Evolutionary conservation across 2,797 vertebrate genomes (phyloP).

Genomic region (Epinephelus coioides): DNA sequence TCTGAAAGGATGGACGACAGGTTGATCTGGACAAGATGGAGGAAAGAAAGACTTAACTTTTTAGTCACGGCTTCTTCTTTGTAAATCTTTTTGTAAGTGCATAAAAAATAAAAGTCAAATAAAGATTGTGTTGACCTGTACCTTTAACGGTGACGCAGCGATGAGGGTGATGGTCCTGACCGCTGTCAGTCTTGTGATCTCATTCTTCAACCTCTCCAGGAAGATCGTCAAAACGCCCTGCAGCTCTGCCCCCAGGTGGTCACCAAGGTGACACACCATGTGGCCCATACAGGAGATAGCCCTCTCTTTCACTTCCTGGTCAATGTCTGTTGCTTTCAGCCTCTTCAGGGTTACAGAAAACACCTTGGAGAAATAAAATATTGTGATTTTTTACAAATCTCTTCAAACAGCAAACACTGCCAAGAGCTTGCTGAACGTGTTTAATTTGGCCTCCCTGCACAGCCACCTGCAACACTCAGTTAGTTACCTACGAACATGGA

Average conservation of each 20-base stretch:
- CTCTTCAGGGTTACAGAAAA: constrained; percentile 89
- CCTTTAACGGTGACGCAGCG: constrained; percentile 87
- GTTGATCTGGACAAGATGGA: constrained; percentile 85
- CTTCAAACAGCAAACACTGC: background rate
- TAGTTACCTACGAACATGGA: too few species aligned
- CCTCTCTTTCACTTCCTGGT: constrained; percentile 96
- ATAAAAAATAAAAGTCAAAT: background rate
- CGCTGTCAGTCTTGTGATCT: constrained; percentile 93
- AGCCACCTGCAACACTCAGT: too few species aligned
- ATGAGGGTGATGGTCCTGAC: constrained; percentile 90
- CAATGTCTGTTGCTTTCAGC: constrained; percentile 94
- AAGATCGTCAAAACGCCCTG: constrained; percentile 89
- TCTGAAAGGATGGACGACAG: constrained; percentile 90
- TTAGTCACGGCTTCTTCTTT: background rate
- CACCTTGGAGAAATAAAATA: constrained; percentile 47
- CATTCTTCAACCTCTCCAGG: constrained; percentile 93
- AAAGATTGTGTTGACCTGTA: background rate
- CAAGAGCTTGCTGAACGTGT: background rate
- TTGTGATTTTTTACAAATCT: background rate
- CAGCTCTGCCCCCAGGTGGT: constrained; percentile 89
- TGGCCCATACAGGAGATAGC: constrained; percentile 95
- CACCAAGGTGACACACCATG: constrained; percentile 91
- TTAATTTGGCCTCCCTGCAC: too few species aligned
- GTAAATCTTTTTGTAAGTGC: background rate
- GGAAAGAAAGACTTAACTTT: constrained; percentile 40